Evolutionary conservation across 2,888 invertebrate genomes (phyloP), one percentile per base, ranked within the genome.

Genomic region (Rhopalosiphum nymphaeae): DNA sequence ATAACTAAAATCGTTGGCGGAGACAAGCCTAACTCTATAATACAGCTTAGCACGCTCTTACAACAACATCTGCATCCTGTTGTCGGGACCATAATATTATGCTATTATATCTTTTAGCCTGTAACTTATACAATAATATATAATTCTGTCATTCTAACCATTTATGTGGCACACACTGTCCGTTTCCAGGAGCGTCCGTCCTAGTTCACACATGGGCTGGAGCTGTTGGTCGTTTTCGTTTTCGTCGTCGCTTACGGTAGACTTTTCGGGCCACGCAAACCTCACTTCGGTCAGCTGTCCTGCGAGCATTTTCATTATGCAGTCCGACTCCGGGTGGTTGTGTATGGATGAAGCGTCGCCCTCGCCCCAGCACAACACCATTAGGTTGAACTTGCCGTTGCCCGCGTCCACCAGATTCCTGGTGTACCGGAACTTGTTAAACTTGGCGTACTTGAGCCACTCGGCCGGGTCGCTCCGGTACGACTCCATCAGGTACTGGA

Each of bases 321-420:
- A 99, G 96, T 99, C 99, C 0, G 99, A 97, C 95, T 99, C 97
- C 0, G 99, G 97, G 95, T 99, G 99, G 96, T 99, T 99, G 96
- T 99, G 99, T 95, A 99, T 99, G 25, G 98, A 97, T 0, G 99
- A 98, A 0, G 98, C 98, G 95, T 99, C 98, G 0, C 98, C 98
- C 96, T 99, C 98, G 44, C 99, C 98, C 99, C 99, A 99, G 96
- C 99, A 99, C n/a, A 99, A 96, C 56, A 99, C 97, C 98, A 99
- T 99, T 95, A 99, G 96, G 96, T 99, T 99, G 96, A 99, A 99
- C 96, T 98, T 98, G 0, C 99, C 99, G 96, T 99, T 99, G 10
- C 99, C 99, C 94, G 97, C 97, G 95, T 99, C 99, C 0, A 99
- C 98, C 95, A 99, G 96, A 96, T 99, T 99, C 61, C 99, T 96